phyloP scores from a whole-genome alignment of 2,113 vertebrate genomes.

The Gnathonemus longibarbis region DNA sequence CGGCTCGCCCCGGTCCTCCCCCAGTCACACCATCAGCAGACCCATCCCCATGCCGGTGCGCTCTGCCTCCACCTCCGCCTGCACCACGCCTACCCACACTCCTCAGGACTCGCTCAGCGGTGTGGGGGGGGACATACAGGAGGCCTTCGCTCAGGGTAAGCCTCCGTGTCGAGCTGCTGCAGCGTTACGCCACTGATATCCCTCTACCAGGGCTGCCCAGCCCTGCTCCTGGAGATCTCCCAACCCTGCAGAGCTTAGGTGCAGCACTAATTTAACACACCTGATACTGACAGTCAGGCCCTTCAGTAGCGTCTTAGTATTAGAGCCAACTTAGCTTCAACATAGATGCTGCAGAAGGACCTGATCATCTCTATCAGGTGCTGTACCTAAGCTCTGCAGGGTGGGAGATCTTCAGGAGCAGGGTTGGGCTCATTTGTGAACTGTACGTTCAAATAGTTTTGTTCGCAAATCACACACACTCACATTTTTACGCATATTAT shows the following conservation, averaged over 20 bases:
- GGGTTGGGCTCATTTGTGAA: too few species aligned
- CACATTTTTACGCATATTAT: too few species aligned
- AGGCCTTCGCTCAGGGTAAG: conserved; percentile 95
- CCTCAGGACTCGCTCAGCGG: conserved; percentile 97
- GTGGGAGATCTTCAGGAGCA: too few species aligned
- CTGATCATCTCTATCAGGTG: too few species aligned
- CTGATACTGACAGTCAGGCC: too few species aligned
- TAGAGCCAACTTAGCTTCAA: too few species aligned
- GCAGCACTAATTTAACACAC: not conserved
- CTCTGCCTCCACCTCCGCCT: conserved; percentile 73
- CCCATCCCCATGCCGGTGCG: conserved; percentile 88
- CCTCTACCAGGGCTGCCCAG: not conserved
- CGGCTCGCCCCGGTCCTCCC: conserved; percentile 86
- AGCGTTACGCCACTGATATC: not conserved
- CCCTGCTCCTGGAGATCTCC: not conserved
- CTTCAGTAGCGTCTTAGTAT: too few species aligned
- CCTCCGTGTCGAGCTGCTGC: not conserved
- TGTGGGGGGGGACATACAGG: conserved; percentile 92
- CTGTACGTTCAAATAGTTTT: too few species aligned
- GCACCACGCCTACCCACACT: conserved; percentile 83
- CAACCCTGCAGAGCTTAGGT: not conserved
- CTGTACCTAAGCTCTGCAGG: too few species aligned
- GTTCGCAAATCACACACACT: too few species aligned
- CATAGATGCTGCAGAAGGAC: too few species aligned
- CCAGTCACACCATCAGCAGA: conserved; percentile 87